Evolutionary conservation across 2,113 vertebrate genomes (phyloP), one percentile per base, ranked within the genome.

Genomic region (Periophthalmodon schlosseri): DNA sequence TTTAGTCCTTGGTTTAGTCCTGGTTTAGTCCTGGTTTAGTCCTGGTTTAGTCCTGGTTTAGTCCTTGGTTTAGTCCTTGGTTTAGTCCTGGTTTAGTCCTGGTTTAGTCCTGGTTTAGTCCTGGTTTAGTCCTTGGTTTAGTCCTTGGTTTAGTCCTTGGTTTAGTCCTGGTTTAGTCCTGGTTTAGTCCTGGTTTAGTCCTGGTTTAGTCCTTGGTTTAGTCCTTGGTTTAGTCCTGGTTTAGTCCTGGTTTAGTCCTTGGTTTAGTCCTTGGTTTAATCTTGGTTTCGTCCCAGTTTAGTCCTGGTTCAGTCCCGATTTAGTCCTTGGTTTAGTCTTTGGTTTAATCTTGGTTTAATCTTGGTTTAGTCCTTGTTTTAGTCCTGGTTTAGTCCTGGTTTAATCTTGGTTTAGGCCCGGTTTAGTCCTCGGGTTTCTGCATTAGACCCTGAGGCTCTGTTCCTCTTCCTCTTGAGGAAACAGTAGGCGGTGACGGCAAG

Each of bases 401-500:
- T 34, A 16, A 28, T 16, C 15, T 15, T 3, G 60, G 28, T 9
- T 36, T 10, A 36, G 60, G 0, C 60, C 28, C 9, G 60, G 60
- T 34, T 63, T 18, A 63, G 60, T 34, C 60, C 60, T 10, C 6
- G 21, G 6, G 7, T 0, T 58, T 28, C 56, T 0, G 21, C 10
- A 6, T 8, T 3, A 2, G 58, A 14, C 24, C 90, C 36, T 0
- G 93, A 88, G 1, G 89, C 92, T 24, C 5, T 79, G n/a, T 88
- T 83, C 58, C 74, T 95, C 76, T 88, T 92, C 21, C 85, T 88
- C 90, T 94, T 96, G 73, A 97, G 65, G 79, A 93, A 92, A 78
- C 91, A 97, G 90, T 96, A 99, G 44, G 92, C 90, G 1, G 97
- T 83, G 70, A 97, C 39, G 0, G 85, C 91, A 46, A 96, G 34